A percentile compares a stretch with the other conserved stretches of the same genome.
Evolutionary conservation across 2,113 vertebrate genomes (phyloP).

Genomic region (Hylia prasina): DNA sequence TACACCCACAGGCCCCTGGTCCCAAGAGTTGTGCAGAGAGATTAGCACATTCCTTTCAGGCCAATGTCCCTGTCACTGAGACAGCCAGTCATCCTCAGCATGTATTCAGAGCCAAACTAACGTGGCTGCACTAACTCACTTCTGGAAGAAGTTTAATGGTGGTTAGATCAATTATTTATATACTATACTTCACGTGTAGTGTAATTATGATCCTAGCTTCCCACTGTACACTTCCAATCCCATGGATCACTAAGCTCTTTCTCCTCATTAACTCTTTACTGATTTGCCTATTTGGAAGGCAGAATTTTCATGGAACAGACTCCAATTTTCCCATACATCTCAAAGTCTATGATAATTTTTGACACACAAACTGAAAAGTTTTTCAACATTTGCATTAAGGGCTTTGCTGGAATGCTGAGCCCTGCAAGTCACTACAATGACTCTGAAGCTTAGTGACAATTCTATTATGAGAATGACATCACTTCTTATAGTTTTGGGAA

Average conservation of each 20-base stretch:
- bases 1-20: fast-evolving
- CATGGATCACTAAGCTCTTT: neutral
- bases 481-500: neutral
- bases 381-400: neutral
- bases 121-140: neutral
- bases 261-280: neutral
- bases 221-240: neutral
- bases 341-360: neutral
- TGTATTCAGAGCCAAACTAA: neutral
- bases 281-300: neutral
- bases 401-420: neutral
- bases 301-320: neutral
- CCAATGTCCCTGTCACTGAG: neutral
- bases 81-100: neutral
- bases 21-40: neutral
- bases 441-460: neutral
- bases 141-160: neutral
- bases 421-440: neutral
- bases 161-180: neutral
- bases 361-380: neutral
- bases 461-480: neutral
- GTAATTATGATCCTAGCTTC: neutral
- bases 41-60: neutral
- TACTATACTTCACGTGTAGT: neutral
- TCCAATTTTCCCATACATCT: neutral